phyloP scores from a whole-genome alignment of 2,113 vertebrate genomes.

The Elephas maximus region DNA sequence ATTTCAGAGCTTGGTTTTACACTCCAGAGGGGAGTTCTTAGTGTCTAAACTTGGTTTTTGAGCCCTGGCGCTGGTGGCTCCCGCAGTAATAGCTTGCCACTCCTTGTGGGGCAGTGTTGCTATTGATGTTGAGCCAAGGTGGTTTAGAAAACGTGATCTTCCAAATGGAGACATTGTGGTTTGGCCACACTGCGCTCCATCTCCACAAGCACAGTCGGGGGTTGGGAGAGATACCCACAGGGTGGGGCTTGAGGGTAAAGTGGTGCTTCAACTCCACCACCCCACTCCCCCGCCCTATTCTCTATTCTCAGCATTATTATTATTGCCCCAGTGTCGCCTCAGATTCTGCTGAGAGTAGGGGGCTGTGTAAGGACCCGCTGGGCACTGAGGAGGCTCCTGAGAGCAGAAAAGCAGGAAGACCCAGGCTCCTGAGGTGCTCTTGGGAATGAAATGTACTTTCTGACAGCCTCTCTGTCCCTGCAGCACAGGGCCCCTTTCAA shows the following conservation, averaged over 20 bases:
- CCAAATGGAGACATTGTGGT: slow-evolving; percentile 60
- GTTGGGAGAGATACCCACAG: slow-evolving; percentile 4
- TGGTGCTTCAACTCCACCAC: not conserved
- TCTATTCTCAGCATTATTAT: not conserved
- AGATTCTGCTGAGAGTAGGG: not conserved
- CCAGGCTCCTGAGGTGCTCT: not conserved
- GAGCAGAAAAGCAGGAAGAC: not conserved
- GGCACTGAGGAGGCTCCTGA: not conserved
- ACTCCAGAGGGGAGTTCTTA: slow-evolving; percentile 9
- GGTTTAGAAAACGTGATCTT: slow-evolving; percentile 65
- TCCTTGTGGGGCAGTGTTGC: slow-evolving; percentile 12
- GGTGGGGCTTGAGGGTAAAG: not conserved
- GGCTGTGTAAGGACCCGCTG: not conserved
- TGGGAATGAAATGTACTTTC: rapidly evolving
- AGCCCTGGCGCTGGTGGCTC: not conserved
- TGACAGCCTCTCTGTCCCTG: not conserved
- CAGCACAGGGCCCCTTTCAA: not conserved
- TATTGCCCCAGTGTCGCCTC: not conserved
- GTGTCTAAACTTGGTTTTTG: not conserved
- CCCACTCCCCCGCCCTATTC: too few species aligned
- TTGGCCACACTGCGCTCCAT: not conserved
- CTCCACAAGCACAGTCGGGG: slow-evolving; percentile 22
- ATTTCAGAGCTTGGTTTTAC: slow-evolving; percentile 40
- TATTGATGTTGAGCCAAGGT: slow-evolving; percentile 40
- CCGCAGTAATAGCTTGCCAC: not conserved